These are phyloP conservation scores for Drosophila silvestris DNA, from an alignment of 2,888 invertebrate genomes.

Conservation along the genomic window DNA sequence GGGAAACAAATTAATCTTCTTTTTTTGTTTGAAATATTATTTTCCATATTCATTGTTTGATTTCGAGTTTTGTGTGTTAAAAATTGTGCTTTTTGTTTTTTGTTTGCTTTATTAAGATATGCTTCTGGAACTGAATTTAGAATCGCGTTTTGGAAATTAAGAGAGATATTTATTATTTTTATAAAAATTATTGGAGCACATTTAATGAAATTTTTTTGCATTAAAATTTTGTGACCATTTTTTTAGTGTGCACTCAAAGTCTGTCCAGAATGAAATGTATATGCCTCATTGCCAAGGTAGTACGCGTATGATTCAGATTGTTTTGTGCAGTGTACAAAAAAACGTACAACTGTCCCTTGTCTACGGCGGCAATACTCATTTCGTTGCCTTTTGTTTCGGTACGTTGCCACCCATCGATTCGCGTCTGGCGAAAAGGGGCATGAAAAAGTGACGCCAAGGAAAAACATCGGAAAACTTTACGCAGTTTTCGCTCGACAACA, in stretches of 20 bases:
- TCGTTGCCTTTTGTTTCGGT: slow-evolving; percentile 22
- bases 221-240: neutral
- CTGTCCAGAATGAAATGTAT: neutral
- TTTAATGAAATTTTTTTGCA: neutral
- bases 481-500: slow-evolving; percentile 50
- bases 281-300: neutral
- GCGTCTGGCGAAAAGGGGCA: slow-evolving; percentile 42
- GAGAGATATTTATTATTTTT: neutral
- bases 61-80: neutral
- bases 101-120: neutral
- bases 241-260: neutral
- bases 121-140: neutral
- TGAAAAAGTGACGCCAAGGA: slow-evolving; percentile 21
- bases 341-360: slow-evolving; percentile 17
- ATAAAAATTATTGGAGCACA: neutral
- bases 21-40: neutral
- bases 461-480: slow-evolving; percentile 61
- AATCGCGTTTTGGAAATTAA: neutral
- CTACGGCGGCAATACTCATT: slow-evolving; percentile 25
- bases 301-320: neutral
- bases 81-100: neutral
- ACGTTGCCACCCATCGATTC: slow-evolving; percentile 41
- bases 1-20: neutral
- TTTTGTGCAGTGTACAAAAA: slow-evolving; percentile 30
- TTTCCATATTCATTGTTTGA: neutral